phyloP scores from a whole-genome alignment of 2,113 vertebrate genomes.

The Polyodon spathula region DNA sequence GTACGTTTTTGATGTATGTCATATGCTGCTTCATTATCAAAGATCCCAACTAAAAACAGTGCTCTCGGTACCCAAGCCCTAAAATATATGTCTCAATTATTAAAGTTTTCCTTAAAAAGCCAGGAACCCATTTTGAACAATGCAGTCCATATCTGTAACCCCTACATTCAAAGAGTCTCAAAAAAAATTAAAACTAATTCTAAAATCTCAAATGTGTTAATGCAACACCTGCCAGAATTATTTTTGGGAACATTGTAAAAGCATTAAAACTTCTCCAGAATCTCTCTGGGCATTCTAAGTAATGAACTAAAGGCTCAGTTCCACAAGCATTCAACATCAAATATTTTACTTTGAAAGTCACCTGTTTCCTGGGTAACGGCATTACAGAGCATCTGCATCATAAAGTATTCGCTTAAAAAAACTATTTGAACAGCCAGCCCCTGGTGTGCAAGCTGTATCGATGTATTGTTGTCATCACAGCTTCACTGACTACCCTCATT shows the following conservation, averaged over 20 bases:
- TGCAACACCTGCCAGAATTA: not conserved
- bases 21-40: no score
- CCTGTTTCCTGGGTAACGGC: conserved; percentile 4
- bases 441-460: not conserved
- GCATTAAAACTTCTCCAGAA: not conserved
- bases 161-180: no score
- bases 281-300: not conserved
- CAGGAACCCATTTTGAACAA: no score
- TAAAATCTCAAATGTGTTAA: no score
- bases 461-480: not conserved
- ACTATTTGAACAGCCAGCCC: not conserved
- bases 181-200: no score
- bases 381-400: conserved; percentile 2
- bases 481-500: no score
- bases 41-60: no score
- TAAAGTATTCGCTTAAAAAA: not conserved
- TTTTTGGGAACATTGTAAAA: not conserved
- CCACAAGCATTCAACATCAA: not conserved
- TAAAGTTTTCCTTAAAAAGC: no score
- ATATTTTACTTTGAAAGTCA: conserved; percentile 4
- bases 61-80: no score
- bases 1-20: no score
- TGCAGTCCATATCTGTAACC: no score
- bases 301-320: not conserved
- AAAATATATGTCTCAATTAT: no score